A percentile compares a stretch with the other conserved stretches of the same genome.
Conservation (phyloP, 1,140 invertebrate genomes). For the Trachymyrmex cornetzi region DNA sequence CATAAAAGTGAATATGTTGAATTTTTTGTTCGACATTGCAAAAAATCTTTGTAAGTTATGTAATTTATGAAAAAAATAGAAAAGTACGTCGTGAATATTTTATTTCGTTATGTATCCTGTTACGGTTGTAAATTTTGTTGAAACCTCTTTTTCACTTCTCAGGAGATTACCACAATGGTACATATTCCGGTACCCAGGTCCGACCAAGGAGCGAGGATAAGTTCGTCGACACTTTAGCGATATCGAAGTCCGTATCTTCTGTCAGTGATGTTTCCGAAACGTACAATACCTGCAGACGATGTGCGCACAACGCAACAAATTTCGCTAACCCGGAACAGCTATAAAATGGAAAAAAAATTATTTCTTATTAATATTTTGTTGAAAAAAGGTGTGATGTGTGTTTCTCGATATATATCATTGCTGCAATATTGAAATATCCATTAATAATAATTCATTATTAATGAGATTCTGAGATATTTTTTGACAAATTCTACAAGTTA, state of each 20-base stretch:
- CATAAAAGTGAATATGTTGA: slow-evolving; percentile 20
- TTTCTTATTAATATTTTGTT: not conserved
- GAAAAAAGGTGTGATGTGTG: not conserved
- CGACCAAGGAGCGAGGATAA: slow-evolving; percentile 14
- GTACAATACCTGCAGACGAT: slow-evolving; percentile 14
- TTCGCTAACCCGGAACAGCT: slow-evolving; percentile 27
- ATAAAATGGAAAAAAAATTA: not conserved
- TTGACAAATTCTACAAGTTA: not conserved
- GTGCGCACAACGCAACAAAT: slow-evolving; percentile 8
- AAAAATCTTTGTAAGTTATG: slow-evolving; percentile 29
- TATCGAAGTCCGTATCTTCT: slow-evolving; percentile 14
- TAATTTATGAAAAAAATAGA: slow-evolving; percentile 36
- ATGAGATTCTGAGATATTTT: not conserved
- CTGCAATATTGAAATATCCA: not conserved
- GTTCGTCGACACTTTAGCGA: not conserved
- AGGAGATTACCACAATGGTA: slow-evolving; percentile 28
- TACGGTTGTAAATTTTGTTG: not conserved
- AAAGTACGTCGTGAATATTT: slow-evolving; percentile 24
- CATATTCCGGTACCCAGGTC: slow-evolving; percentile 3
- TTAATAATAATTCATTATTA: not conserved
- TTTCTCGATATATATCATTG: not conserved
- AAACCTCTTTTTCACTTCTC: slow-evolving; percentile 30
- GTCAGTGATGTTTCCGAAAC: slow-evolving; percentile 26
- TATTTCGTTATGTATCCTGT: slow-evolving; percentile 15
- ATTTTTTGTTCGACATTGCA: slow-evolving; percentile 6